These are phyloP conservation scores for Platyura marginata DNA, from an alignment of 1,140 invertebrate genomes.

Conservation along the genomic window DNA sequence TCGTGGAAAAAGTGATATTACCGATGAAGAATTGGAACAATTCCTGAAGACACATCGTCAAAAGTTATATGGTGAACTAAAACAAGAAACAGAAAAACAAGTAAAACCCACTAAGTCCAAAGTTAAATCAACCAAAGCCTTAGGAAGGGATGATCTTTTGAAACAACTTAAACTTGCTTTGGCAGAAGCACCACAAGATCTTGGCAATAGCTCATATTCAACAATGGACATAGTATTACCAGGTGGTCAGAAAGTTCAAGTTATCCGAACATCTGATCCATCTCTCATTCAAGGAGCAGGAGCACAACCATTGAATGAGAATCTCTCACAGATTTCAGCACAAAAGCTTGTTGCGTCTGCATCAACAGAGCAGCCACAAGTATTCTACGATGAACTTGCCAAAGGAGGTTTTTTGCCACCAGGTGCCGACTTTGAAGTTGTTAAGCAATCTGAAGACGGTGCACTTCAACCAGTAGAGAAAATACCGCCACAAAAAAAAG, in stretches of 20 bases:
- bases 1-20: neutral
- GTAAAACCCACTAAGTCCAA: slow-evolving; percentile 16
- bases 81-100: slow-evolving; percentile 9
- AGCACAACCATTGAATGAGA: neutral
- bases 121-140: slow-evolving; percentile 18
- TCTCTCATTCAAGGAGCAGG: slow-evolving; percentile 33
- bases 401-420: slow-evolving; percentile 52
- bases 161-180: slow-evolving; percentile 51
- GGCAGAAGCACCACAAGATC: slow-evolving; percentile 40
- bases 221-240: slow-evolving; percentile 50
- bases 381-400: slow-evolving; percentile 46
- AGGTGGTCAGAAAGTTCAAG: slow-evolving; percentile 54
- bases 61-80: slow-evolving; percentile 31
- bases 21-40: slow-evolving; percentile 21
- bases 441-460: slow-evolving; percentile 50
- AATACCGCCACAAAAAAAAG: slow-evolving; percentile 49
- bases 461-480: slow-evolving; percentile 49
- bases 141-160: slow-evolving; percentile 36
- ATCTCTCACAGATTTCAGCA: neutral
- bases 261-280: slow-evolving; percentile 44
- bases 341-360: neutral
- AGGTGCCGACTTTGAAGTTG: slow-evolving; percentile 54
- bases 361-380: neutral
- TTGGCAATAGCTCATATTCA: slow-evolving; percentile 44
- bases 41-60: slow-evolving; percentile 26